Conservation (phyloP, 2,113 vertebrate species). For the Antechinus stuartii region DNA sequence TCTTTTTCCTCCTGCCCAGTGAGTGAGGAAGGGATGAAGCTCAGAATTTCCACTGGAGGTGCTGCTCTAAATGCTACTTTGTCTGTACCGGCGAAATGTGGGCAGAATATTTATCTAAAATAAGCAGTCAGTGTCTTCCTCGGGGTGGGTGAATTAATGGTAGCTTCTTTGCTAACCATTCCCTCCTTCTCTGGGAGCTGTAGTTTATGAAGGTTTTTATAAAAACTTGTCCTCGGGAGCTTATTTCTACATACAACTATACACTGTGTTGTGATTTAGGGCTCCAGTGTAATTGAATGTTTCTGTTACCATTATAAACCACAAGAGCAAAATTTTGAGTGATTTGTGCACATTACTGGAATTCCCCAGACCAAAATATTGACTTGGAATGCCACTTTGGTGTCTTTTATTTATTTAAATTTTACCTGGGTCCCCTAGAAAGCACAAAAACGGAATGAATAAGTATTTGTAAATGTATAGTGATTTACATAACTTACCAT, state of each 20-base stretch:
- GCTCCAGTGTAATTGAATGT: constrained; percentile 41
- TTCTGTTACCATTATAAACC: constrained; percentile 20
- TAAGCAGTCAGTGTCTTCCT: constrained; percentile 11
- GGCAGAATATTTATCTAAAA: background rate
- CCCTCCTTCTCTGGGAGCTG: background rate
- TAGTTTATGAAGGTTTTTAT: background rate
- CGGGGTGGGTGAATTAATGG: background rate
- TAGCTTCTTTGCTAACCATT: background rate
- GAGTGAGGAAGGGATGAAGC: background rate
- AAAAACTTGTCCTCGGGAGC: background rate
- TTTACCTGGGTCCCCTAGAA: constrained; percentile 21
- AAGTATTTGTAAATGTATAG: constrained; percentile 59
- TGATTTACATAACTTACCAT: constrained; percentile 24
- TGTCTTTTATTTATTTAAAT: constrained; percentile 55
- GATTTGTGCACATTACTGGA: constrained; percentile 31
- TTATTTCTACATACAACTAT: constrained; percentile 21
- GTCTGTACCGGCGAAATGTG: background rate
- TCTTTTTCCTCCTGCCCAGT: background rate
- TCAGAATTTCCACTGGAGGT: background rate
- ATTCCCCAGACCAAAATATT: constrained; percentile 40
- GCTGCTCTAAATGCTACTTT: background rate
- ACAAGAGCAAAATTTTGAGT: constrained; percentile 38
- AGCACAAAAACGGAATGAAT: constrained; percentile 22
- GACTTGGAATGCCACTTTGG: constrained; percentile 18
- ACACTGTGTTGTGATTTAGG: background rate